Evolutionary conservation across 2,888 invertebrate genomes (phyloP), one percentile per base, ranked within the genome.

Genomic region (Ditylenchus weischeri): DNA sequence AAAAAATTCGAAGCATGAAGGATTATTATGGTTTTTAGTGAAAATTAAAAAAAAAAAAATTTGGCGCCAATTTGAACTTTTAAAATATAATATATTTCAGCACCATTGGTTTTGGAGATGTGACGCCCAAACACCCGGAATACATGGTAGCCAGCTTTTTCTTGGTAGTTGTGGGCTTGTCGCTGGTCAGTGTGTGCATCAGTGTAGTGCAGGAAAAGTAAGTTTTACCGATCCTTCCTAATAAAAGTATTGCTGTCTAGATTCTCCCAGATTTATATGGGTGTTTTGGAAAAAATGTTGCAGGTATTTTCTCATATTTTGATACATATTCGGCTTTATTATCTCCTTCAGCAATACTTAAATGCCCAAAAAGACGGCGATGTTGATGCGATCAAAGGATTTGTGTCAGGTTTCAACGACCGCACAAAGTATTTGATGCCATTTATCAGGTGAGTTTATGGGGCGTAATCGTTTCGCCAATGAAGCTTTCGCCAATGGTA

Each of bases 111-210:
- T 84, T 86, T 64, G 86, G 86, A 13, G 85, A 86, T 75, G 83
- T 86, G 21, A 76, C 84, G 4, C 86, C 86, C 0, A 83, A 81
- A 0, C 84, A 85, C 73, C 85, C 85, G 7, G 84, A 85, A 69
- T 85, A 83, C 72, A 85, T 86, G 78, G 78, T 85, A 13, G 78
- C 84, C 10, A 83, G 84, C 0, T 84, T 84, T 54, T 69, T 68
- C 21, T 68, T 78, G 3, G 78, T 81, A 8, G 67, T 81, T 21
- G 68, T 81, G 15, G 81, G 81, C 10, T 63, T 81, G 19, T 75
- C 81, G 1, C 72, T 81, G 72, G 73, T 81, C 18, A 80, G 76
- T 35, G 81, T 81, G 19, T 81, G 80, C 69, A 82, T 81, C 63
- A 78, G 80, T 65, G 81, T 81, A 6, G 73, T 81, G 38, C 76